Base-by-base conservation (phyloP, 2,888 invertebrate species). In the Pollenia angustigena region DNA sequence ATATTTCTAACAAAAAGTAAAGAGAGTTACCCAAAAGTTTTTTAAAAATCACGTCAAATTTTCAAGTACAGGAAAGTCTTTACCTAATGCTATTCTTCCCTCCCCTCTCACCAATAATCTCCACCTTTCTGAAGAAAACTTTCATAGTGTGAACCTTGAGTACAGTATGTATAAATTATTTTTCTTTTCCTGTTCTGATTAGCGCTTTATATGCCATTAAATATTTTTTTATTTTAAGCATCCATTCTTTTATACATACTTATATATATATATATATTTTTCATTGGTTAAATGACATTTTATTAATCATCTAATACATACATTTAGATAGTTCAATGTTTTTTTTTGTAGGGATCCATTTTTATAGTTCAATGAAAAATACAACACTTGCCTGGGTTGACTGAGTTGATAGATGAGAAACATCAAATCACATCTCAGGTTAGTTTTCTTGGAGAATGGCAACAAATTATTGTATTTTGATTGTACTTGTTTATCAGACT, bases 401-500 rank as follows among this genome's bases (percentile, higher is more conserved):
- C 58, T 12, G 3, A 14, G 23, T 32, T 32, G 32, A 32, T 32
- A 32, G n/a, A 60, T 69, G 44, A 44, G 4, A 69, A 71, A n/a
- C 10, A 62, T 52, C 40, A 69, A 54, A 1, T 12, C n/a, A 14
- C 2, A 40, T 66, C 4, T 23, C 9, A 2, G 40, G 7, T 14
- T 10, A 62, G 14, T n/a, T 32, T 10, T 32, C 14, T n/a, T 10
- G 14, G 3, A 32, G 50, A 12, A 18, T 6, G 44, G 32, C 62
- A 72, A 74, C 56, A 52, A 74, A 74, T 56, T 64, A 64, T 81
- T 81, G 74, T 74, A 74, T 81, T 81, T 81, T 66, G 44, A 74
- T 74, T 81, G 74, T 16, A 75, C 81, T 32, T 75, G 10, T 42
- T 74, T 12, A 66, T 66, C 81, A 81, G 74, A 74, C 81, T 81